These are phyloP conservation scores for Lithosia quadra DNA, from an alignment of 2,888 invertebrate genomes.

Conservation along the genomic window DNA sequence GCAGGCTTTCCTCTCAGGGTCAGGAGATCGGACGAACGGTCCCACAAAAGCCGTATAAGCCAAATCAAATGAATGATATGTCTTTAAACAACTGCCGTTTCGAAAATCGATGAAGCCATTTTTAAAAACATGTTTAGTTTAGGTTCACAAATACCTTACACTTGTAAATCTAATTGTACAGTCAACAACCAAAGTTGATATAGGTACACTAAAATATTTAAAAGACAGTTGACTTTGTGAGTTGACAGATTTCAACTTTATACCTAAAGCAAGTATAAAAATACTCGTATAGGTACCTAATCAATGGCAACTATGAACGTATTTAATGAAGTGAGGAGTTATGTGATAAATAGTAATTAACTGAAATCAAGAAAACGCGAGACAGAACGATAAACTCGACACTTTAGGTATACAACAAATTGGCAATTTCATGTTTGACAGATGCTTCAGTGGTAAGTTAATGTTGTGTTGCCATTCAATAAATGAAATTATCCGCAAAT, in stretches of 20 bases:
- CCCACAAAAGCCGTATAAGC: too few species aligned
- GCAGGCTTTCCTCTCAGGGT: too few species aligned
- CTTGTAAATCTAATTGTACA: too few species aligned
- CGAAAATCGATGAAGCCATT: too few species aligned
- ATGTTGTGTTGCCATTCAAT: not conserved
- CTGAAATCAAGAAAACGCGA: not conserved
- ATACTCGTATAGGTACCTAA: too few species aligned
- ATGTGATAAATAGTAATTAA: slow-evolving; percentile 2
- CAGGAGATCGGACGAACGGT: too few species aligned
- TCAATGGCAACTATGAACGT: not conserved
- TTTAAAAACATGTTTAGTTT: too few species aligned
- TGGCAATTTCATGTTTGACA: not conserved
- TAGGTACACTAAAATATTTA: too few species aligned
- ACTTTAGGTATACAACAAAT: not conserved
- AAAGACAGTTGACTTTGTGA: not conserved
- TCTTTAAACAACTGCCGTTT: too few species aligned
- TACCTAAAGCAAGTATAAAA: not conserved
- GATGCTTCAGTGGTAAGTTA: not conserved
- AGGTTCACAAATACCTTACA: too few species aligned
- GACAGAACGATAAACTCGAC: not conserved
- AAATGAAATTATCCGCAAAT: not conserved
- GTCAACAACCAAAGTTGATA: not conserved
- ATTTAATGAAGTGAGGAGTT: not conserved
- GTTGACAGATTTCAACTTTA: not conserved
- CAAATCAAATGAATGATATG: too few species aligned